phyloP scores from a whole-genome alignment of 1,140 invertebrate genomes.

The Cotesia vestalis region DNA sequence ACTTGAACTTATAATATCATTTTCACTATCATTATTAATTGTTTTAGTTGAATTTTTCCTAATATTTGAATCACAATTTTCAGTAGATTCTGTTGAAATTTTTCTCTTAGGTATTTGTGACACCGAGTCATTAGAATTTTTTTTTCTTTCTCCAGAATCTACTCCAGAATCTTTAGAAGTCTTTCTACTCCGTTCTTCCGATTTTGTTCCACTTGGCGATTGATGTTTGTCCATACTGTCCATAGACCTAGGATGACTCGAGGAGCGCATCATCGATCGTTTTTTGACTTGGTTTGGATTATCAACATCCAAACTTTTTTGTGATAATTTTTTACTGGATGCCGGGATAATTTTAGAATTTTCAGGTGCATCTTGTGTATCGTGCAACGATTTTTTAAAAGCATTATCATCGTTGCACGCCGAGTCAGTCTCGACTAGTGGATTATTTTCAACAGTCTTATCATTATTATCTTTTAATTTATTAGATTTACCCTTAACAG shows the following conservation, averaged over 20 bases:
- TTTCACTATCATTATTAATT: conserved; percentile 31
- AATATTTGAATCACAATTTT: neutral
- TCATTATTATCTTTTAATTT: conserved; percentile 60
- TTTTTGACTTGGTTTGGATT: conserved; percentile 18
- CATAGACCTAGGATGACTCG: conserved; percentile 29
- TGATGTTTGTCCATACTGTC: conserved; percentile 27
- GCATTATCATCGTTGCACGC: conserved; percentile 26
- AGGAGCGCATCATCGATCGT: conserved; percentile 2
- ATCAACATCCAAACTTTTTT: conserved; percentile 30
- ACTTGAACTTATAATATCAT: conserved; percentile 40
- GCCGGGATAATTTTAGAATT: conserved; percentile 11
- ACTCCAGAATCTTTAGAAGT: conserved; percentile 27
- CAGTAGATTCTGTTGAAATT: conserved; percentile 30
- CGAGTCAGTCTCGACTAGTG: conserved; percentile 22
- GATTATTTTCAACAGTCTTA: conserved; percentile 47
- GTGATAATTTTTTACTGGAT: conserved; percentile 31
- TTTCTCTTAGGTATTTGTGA: conserved; percentile 39
- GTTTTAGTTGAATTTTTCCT: conserved; percentile 4
- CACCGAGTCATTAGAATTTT: neutral
- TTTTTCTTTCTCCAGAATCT: conserved; percentile 23
- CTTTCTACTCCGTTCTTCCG: conserved; percentile 32
- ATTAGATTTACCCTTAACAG: conserved; percentile 56
- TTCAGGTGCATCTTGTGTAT: conserved; percentile 13
- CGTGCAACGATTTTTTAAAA: conserved; percentile 7
- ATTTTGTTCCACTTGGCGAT: conserved; percentile 18